Evolutionary conservation across 2,113 vertebrate species (phyloP).

Genomic region (Nibea coibor): DNA sequence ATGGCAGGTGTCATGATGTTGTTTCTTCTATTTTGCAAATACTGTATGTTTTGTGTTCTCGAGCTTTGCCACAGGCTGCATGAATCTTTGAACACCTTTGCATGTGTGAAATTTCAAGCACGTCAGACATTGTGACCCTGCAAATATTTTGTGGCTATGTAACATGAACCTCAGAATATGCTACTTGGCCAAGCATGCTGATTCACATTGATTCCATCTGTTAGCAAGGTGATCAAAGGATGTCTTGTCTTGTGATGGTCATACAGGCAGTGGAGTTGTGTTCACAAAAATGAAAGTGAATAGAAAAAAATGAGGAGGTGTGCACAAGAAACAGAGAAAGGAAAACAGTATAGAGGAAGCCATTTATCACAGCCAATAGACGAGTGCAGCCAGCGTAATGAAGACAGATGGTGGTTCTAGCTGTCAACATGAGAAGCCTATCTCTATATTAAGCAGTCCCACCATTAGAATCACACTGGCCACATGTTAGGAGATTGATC

Average conservation of each 20-base stretch:
- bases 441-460: slow-evolving; percentile 60
- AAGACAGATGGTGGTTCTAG: slow-evolving; percentile 60
- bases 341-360: slow-evolving; percentile 38
- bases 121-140: neutral
- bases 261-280: neutral
- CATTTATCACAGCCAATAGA: slow-evolving; percentile 71
- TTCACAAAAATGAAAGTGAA: slow-evolving; percentile 5
- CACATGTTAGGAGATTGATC: slow-evolving; percentile 55
- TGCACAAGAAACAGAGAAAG: rapidly evolving
- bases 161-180: neutral
- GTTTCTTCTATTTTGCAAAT: neutral
- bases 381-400: slow-evolving; percentile 59
- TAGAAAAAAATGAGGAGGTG: neutral
- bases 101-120: neutral
- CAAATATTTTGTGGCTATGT: neutral
- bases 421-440: slow-evolving; percentile 51
- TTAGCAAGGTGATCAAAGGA: neutral
- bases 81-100: neutral
- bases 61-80: neutral
- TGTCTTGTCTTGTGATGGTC: neutral
- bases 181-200: neutral
- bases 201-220: neutral
- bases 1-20: too few species aligned
- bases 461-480: slow-evolving; percentile 42
- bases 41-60: neutral